A percentile compares a stretch with the other conserved stretches of the same genome.
phyloP scores from a whole-genome alignment of 1,140 invertebrate genomes.

The Colletes latitarsis region DNA sequence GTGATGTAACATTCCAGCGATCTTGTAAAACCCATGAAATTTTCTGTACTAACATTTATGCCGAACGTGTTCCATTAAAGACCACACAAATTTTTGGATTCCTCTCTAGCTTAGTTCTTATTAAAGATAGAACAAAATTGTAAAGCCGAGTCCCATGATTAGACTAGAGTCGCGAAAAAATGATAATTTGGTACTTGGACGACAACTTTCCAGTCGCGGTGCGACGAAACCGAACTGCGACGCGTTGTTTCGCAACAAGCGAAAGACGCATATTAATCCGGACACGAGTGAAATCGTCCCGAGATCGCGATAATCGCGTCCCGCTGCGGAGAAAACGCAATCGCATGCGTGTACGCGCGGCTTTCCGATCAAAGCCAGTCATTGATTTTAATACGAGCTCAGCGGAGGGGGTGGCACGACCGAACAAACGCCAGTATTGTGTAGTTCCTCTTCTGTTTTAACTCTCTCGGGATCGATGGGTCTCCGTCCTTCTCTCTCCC shows the following conservation, averaged over 20 bases:
- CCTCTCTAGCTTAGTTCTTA: too few species aligned
- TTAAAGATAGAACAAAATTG: too few species aligned
- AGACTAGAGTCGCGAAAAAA: too few species aligned
- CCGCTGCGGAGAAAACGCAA: constrained; percentile 56
- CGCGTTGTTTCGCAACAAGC: constrained; percentile 29
- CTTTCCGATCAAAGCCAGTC: constrained; percentile 54
- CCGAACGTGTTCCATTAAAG: too few species aligned
- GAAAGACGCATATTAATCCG: background rate
- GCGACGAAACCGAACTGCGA: background rate
- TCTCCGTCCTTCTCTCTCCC: background rate
- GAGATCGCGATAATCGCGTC: constrained; percentile 51
- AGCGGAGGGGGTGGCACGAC: constrained; percentile 1
- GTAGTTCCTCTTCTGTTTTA: constrained; percentile 8
- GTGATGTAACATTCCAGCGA: background rate
- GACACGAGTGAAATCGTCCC: constrained; percentile 27
- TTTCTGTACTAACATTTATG: too few species aligned
- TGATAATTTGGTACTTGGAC: too few species aligned
- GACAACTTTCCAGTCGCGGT: background rate
- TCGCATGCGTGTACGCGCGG: background rate
- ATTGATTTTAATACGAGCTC: constrained; percentile 62
- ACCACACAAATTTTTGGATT: too few species aligned
- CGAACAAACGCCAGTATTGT: constrained; percentile 57
- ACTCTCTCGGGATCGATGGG: background rate
- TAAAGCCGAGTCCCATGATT: too few species aligned
- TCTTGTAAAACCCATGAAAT: background rate